phyloP scores from a whole-genome alignment of 2,797 vertebrate species.

The Sebastes nivosus region DNA sequence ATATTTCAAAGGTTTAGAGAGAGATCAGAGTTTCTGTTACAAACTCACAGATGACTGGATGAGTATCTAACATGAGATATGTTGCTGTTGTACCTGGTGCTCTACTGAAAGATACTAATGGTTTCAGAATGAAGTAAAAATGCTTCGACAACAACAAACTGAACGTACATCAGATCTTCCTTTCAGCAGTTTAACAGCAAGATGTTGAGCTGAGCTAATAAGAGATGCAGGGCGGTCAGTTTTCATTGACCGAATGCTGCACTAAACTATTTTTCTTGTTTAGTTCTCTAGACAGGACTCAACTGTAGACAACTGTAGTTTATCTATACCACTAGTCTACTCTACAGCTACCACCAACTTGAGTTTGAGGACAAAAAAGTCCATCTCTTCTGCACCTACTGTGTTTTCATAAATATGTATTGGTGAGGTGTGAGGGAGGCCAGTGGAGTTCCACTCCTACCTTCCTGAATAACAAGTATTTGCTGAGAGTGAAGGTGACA shows the following conservation, averaged over 20 bases:
- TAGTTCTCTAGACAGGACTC: too few relatives aligned
- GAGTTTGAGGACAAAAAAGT: not conserved
- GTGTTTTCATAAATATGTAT: slow-evolving; percentile 15
- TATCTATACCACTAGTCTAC: too few relatives aligned
- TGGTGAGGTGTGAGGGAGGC: not conserved
- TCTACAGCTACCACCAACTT: not conserved
- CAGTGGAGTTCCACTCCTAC: not conserved
- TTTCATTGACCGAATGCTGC: too few relatives aligned
- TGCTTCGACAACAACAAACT: not conserved
- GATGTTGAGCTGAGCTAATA: not conserved
- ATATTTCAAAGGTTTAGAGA: not conserved
- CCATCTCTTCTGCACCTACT: not conserved
- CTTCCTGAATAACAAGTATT: not conserved
- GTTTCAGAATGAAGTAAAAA: not conserved
- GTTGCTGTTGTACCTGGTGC: not conserved
- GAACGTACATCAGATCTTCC: not conserved
- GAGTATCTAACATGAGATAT: not conserved
- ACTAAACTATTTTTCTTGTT: too few relatives aligned
- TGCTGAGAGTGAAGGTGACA: not conserved
- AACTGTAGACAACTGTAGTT: too few relatives aligned
- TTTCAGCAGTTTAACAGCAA: not conserved
- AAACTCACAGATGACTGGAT: not conserved
- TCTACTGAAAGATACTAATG: not conserved
- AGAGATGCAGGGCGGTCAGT: not conserved
- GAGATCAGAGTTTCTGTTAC: not conserved